These are phyloP conservation scores for Eilema sororculum DNA, from an alignment of 2,888 invertebrate genomes.

Conservation along the genomic window DNA sequence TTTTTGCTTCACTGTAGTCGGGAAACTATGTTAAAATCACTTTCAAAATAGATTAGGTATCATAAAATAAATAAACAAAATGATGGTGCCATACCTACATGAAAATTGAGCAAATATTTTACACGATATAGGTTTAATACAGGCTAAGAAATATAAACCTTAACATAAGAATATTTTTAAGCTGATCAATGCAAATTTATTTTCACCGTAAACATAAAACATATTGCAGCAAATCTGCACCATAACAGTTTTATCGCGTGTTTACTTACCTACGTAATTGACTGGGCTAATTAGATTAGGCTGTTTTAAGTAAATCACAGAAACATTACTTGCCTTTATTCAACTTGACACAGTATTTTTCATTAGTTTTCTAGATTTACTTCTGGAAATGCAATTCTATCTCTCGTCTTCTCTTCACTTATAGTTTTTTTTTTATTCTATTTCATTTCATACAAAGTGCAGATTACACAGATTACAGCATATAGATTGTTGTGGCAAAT, in stretches of 20 bases:
- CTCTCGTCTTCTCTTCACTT: not conserved
- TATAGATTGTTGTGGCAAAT: too few relatives aligned
- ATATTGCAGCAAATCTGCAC: slow-evolving; percentile 12
- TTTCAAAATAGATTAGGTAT: not conserved
- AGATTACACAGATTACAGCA: too few relatives aligned
- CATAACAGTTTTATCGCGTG: slow-evolving; percentile 26
- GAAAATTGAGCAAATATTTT: not conserved
- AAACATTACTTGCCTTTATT: slow-evolving; percentile 37
- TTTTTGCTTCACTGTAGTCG: too few relatives aligned
- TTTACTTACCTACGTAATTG: slow-evolving; percentile 42
- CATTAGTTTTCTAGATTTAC: slow-evolving; percentile 24
- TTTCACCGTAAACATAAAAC: slow-evolving; percentile 10
- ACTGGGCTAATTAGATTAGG: slow-evolving; percentile 42
- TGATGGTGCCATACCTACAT: not conserved
- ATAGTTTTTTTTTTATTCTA: too few relatives aligned
- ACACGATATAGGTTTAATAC: not conserved
- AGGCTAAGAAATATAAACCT: not conserved
- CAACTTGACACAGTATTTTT: slow-evolving; percentile 22
- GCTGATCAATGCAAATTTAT: slow-evolving; percentile 2
- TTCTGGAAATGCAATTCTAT: slow-evolving; percentile 26
- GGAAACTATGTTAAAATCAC: not conserved
- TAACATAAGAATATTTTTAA: not conserved
- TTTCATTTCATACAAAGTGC: too few relatives aligned
- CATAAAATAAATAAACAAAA: not conserved
- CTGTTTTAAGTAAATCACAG: not conserved